Evolutionary conservation across 2,888 invertebrate genomes (phyloP), one percentile per base, ranked within the genome.

Genomic region (Epicampocera succincta): DNA sequence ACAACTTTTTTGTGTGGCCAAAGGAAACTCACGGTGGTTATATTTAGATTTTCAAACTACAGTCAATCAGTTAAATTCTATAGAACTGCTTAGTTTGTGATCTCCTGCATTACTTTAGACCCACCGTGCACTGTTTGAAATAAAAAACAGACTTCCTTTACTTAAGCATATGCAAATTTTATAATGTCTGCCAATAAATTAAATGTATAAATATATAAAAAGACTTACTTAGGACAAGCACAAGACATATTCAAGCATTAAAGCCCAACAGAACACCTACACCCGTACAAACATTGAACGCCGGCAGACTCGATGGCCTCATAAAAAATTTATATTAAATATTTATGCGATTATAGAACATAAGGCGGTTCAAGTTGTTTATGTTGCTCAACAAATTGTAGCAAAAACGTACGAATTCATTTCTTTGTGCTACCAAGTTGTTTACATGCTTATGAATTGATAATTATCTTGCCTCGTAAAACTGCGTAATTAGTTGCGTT

Each of bases 181-280:
- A 38, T 33, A 68, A 61, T 50, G 17, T 42, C 48, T 58, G 42
- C 65, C 50, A 13, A 65, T 65, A 52, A 58, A 65, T 50, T 78
- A 48, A 72, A 78, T 78, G 40, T 58, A 58, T 72, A 65, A 78
- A 72, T 58, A 48, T 58, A 71, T 63, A 42, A 50, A 65, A 65
- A 71, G 52, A 33, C 3, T 33, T 12, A 56, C 65, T 65, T 50
- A 78, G 65, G 58, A 50, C 48, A 56, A 13, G 33, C 44, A 69
- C 19, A 54, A 65, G 38, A 58, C 3, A 52, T 40, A 52, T 29
- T 33, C 44, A 19, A 17, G 44, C 44, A 66, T 40, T 29, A 56
- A 46, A 17, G 17, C n/a, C 3, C 38, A 12, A 21, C 11, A 54
- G 6, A 0, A 48, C 21, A n/a, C 21, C 8, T 13, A 6, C 40